Evolutionary conservation across 2,113 vertebrate genomes (phyloP), one percentile per base, ranked within the genome.

Genomic region (Scatophagus argus): DNA sequence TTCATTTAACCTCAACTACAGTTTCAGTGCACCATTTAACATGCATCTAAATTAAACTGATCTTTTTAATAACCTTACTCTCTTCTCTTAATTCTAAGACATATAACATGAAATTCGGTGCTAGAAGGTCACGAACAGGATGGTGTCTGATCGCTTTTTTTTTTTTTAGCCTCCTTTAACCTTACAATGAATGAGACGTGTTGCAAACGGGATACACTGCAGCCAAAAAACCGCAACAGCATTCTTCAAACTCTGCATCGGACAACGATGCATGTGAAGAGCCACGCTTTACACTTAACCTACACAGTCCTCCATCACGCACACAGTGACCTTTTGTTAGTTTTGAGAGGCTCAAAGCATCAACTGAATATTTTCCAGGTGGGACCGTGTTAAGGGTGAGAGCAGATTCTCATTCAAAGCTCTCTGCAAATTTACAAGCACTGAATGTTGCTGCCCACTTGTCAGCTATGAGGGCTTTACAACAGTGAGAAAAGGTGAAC

Each of bases 291-390:
- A 23, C 19, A 66, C 19, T 47, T 8, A 74, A 39, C 73, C 60
- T n/a, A 75, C 73, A 61, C 47, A 36, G 23, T 3, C 23, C 51
- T 78, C 63, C 72, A 32, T 7, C 43, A 6, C 9, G 36, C 36
- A 36, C 3, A 9, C 9, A 21, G 6, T 76, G 74, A 84, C 71
- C 78, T 82, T 84, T 86, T 78, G 55, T 21, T 16, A 25, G 4
- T 0, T 41, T 1, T 43, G 46, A 54, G 13, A 32, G 46, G 32
- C 32, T 60, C 13, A 0, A 25, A 2, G 31, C 10, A 21, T n/a
- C 44, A 38, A 21, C 62, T 60, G 1, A 44, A 43, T 8, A 76
- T 47, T 73, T 86, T 81, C 71, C 71, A 74, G 52, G 66, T 79
- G 67, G 74, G 67, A 73, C 67, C 32, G 59, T 27, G 41, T 56